Base-by-base conservation (phyloP, 1,140 invertebrate genomes). In the Drosophila navojoa region DNA sequence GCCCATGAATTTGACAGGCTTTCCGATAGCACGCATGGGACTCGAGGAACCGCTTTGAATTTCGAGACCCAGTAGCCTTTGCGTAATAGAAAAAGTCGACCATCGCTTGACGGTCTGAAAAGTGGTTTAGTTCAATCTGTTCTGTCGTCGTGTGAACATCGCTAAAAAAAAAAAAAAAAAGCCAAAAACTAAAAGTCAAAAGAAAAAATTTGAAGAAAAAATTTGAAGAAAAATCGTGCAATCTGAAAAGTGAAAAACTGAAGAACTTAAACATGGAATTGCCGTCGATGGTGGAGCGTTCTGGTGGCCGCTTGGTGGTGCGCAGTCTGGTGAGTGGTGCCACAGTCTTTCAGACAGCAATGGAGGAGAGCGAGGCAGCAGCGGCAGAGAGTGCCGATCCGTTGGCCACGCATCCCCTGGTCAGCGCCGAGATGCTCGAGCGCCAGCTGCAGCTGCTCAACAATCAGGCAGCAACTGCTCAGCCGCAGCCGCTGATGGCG, bases 241-340 rank as follows among this genome's bases (percentile, higher is more conserved):
- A 32, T 42, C 9, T 32, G 42, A 22, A 58, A 22, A 49, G 22
- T 22, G 13, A 19, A 52, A 49, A 4, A 22, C 19, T 22, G 19
- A 40, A 10, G 7, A 35, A 35, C 32, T 10, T 6, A 16, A 45
- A 38, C 16, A 94, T 94, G 94, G 93, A 94, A 68, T 90, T 94
- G 22, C 94, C 94, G 47, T 94, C 94, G 35, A 94, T 94, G 94
- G 94, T 94, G 58, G 93, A 94, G 78, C 92, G 93, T 76, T 93
- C 92, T 13, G 94, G 94, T 44, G 92, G 94, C 67, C 93, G 90
- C 49, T 80, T 94, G 29, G 92, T 94, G 54, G 93, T 95, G 55
- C 93, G 94, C 64, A 94, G 94, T 81, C 92, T 94, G 44, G 93
- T 94, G 0, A 94, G 93, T 73, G 94, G 93, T 16, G 52, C 40